These are phyloP conservation scores for Lasioglossum figueresi DNA, from an alignment of 2,888 invertebrate species.

Conservation along the genomic window DNA sequence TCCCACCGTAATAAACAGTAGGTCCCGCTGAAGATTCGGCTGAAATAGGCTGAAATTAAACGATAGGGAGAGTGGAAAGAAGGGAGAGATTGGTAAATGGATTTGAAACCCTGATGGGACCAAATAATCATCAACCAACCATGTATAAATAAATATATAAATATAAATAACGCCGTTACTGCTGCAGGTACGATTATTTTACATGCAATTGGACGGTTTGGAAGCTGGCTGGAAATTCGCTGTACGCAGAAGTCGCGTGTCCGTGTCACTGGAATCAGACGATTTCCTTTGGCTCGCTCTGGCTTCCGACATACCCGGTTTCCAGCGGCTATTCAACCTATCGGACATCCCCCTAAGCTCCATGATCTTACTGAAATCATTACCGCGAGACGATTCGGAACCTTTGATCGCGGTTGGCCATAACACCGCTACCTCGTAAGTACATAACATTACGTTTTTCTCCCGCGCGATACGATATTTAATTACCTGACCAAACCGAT, in stretches of 20 bases:
- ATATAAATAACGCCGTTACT: not conserved
- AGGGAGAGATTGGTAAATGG: no score
- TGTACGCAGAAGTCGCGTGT: constrained; percentile 87
- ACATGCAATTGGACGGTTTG: constrained; percentile 91
- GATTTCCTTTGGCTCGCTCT: constrained; percentile 91
- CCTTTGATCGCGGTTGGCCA: constrained; percentile 90
- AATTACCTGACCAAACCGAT: not conserved
- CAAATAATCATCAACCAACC: no score
- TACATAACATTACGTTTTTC: constrained; percentile 19
- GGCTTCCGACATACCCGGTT: constrained; percentile 90
- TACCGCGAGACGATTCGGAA: constrained; percentile 72
- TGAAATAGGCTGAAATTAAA: no score
- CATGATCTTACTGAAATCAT: constrained; percentile 77
- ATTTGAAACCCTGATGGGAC: no score
- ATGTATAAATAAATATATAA: no score
- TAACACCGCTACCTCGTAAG: constrained; percentile 90
- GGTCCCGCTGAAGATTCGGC: no score
- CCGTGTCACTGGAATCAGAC: constrained; percentile 86
- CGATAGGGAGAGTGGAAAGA: no score
- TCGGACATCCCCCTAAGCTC: constrained; percentile 79
- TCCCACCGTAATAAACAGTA: no score
- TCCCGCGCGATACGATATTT: not conserved
- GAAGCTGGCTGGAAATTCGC: constrained; percentile 90
- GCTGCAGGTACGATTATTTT: constrained; percentile 88
- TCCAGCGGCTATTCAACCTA: constrained; percentile 84